Base-by-base conservation (phyloP, 1,140 invertebrate species). In the Venturia canescens region DNA sequence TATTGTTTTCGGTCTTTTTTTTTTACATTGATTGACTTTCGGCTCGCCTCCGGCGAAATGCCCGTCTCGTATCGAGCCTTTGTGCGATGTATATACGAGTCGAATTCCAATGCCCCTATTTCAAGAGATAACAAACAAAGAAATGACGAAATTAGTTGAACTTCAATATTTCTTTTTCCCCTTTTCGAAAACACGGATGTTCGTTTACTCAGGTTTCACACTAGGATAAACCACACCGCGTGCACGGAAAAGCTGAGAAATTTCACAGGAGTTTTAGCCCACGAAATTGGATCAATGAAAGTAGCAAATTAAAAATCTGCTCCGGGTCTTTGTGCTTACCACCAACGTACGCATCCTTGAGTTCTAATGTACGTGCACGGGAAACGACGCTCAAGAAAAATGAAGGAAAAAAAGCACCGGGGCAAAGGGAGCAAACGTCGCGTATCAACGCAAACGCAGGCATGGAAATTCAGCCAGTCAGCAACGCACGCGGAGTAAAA, bases 271-370 rank as follows among this genome's bases (percentile, higher is more conserved):
- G 84, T 82, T 81, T 83, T 84, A 81, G 79, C 80, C 80, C 81
- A n/a, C n/a, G 23, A 84, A 84, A 83, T 84, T 84, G 80, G 83
- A 83, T 83, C 84, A 21, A 16, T 18, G 13, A 48, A 84, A 84
- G 83, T 86, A 87, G 85, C 86, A 87, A 89, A 88, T 88, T 87
- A 86, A 87, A 89, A 89, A 88, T 85, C 86, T 84, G 84, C 85
- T 69, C 60, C 23, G 83, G 60, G 81, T 76, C 80, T 81, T 80
- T 70, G 50, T 71, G 53, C 76, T 77, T 83, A 78, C 70, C 83
- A 16, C 29, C 50, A 27, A n/a, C 34, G 29, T 26, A n/a, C 67
- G 75, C 16, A 50, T 72, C 16, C 38, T 21, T 63, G 31, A 18
- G 5, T 21, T 27, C 23, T 0, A 2, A 71, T 11, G 18, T 26